These are phyloP conservation scores for Spilosoma lubricipeda DNA, from an alignment of 2,888 invertebrate genomes.

Conservation along the genomic window DNA sequence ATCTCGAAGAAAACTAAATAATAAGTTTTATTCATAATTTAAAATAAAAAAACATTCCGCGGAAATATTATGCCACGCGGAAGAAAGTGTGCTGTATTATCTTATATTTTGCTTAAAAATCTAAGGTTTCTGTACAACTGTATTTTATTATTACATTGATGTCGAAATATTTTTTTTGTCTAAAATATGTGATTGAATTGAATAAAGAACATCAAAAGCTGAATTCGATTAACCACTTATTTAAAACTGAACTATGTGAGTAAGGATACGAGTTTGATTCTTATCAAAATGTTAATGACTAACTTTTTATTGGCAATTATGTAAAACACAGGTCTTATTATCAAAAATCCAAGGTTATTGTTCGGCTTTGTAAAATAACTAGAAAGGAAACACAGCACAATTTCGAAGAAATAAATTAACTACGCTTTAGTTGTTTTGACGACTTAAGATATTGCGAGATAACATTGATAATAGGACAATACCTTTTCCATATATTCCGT, in stretches of 20 bases:
- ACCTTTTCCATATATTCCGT: too few relatives aligned
- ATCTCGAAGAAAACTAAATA: slow-evolving; percentile 7
- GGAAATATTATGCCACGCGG: neutral
- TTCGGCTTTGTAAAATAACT: neutral
- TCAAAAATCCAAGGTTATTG: slow-evolving; percentile 34
- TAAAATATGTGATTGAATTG: neutral
- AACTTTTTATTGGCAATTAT: slow-evolving; percentile 11
- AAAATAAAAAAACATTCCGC: neutral
- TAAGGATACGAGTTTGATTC: slow-evolving; percentile 24
- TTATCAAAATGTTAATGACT: slow-evolving; percentile 25
- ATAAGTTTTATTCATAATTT: slow-evolving; percentile 25
- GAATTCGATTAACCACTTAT: neutral
- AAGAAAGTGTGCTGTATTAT: neutral
- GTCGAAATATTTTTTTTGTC: neutral
- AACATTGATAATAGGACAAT: neutral
- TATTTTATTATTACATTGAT: neutral
- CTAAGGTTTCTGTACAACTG: neutral
- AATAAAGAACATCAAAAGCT: neutral
- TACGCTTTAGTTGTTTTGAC: neutral
- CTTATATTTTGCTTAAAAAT: neutral
- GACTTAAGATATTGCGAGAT: neutral
- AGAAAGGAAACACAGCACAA: neutral
- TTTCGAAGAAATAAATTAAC: neutral
- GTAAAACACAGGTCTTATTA: slow-evolving; percentile 24
- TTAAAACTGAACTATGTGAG: neutral